Base-by-base conservation (phyloP, 2,797 vertebrate species). In the Limosa lapponica region DNA sequence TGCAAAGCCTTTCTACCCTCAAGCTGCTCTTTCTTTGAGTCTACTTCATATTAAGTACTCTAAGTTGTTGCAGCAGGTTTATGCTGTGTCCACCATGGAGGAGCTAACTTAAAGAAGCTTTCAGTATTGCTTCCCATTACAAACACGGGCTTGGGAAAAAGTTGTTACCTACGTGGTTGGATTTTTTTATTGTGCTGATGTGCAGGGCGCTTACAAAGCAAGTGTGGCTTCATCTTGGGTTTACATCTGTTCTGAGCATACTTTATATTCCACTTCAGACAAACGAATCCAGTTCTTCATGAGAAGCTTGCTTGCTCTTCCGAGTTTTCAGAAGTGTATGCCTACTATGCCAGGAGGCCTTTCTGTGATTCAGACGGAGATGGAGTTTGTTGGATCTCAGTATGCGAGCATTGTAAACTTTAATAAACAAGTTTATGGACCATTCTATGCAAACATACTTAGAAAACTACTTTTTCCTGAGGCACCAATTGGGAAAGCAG, bases 391-490 rank as follows among this genome's bases (percentile, higher is more conserved):
- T 44, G 99, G 98, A 67, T 98, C 97, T 70, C 99, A 98, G 71
- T 99, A 99, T 46, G 96, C 98, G 43, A 98, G 96, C 96, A 98
- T 99, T 72, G 98, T 99, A 69, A 99, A 99, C 96, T 99, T 99
- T 96, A 99, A 99, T 98, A 99, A 98, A 93, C 97, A 97, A 89
- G 99, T 99, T 19, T 99, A 99, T 51, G 98, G 99, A 97, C 99
- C 99, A 34, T 99, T 99, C 96, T 99, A 99, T 75, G 98, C 98
- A 15, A 98, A 97, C 87, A 99, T 99, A 97, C 98, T 99, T 57
- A 98, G 98, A 96, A 99, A 98, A 95, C 97, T 99, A 79, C 98
- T 99, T 84, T 99, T 99, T 88, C 92, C 83, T 41, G 96, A 97
- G 82, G 84, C 96, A 81, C 57, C 96, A 72, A 7, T 20, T 13